Evolutionary conservation across 35 echinoderm and acorn worm genomes (phyloP).

Genomic region (Anneissia japonica): DNA sequence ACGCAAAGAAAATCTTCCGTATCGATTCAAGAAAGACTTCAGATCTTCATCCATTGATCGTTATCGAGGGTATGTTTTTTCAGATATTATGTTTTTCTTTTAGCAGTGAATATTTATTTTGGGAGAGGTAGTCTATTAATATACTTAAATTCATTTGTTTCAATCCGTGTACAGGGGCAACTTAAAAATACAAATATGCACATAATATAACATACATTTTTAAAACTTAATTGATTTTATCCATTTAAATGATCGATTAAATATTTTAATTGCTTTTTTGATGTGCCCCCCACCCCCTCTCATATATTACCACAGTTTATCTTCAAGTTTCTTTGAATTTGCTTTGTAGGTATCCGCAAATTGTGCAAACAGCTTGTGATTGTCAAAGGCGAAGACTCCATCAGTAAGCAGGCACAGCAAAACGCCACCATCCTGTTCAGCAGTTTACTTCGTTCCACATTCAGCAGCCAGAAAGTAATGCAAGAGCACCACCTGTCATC

Average conservation of each 20-base stretch:
- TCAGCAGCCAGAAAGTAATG: conserved; percentile 52
- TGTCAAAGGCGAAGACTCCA: conserved; percentile 85
- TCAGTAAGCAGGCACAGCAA: conserved; percentile 87
- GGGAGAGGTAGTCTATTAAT: no score
- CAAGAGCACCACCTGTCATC: conserved; percentile 69
- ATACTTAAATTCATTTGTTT: no score
- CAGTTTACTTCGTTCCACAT: conserved; percentile 70
- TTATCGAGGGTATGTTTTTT: conserved; percentile 73
- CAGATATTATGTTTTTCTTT: not conserved
- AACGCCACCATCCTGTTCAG: conserved; percentile 93
- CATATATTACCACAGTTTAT: no score
- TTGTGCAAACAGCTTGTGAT: conserved; percentile 69
- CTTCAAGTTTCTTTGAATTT: no score
- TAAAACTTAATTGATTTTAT: no score
- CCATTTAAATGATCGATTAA: no score
- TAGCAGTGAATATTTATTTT: no score
- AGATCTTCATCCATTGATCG: conserved; percentile 73
- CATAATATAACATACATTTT: no score
- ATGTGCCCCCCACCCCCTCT: no score
- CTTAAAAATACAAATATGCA: no score
- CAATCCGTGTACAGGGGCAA: no score
- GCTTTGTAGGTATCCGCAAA: conserved; percentile 57
- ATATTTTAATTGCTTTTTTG: no score
- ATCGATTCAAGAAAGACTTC: conserved; percentile 65
- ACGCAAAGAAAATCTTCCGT: conserved; percentile 97